Evolutionary conservation across 2,113 vertebrate species (phyloP).

Genomic region (Atherinomorus stipes): DNA sequence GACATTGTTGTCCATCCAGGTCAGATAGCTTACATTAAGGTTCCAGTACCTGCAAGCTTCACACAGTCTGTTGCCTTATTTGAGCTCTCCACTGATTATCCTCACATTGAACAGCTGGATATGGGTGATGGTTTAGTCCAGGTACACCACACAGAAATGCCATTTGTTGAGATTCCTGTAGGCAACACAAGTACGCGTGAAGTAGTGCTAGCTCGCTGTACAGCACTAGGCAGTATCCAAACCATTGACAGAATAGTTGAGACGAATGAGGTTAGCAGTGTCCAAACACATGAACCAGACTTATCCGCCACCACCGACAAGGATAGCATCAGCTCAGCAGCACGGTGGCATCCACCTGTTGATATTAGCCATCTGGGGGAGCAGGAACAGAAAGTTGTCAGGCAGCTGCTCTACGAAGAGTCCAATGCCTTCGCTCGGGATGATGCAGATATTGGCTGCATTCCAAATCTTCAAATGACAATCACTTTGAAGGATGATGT

Average conservation of each 20-base stretch:
- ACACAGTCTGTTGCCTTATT: slow-evolving; percentile 1
- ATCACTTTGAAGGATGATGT: neutral
- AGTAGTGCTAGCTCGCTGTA: neutral
- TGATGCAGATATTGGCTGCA: neutral
- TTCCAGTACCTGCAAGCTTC: neutral
- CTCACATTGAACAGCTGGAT: neutral
- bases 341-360: neutral
- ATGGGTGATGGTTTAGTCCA: neutral
- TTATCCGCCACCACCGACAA: too few relatives aligned
- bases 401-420: neutral
- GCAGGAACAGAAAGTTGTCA: neutral
- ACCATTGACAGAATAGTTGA: neutral
- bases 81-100: neutral
- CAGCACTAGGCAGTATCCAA: neutral
- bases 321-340: neutral
- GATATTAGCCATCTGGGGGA: neutral
- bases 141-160: neutral
- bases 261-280: neutral
- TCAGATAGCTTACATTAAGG: neutral
- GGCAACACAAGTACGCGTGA: neutral
- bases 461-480: neutral
- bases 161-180: neutral
- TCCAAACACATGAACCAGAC: neutral
- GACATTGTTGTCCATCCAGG: neutral
- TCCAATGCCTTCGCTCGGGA: neutral